Evolutionary conservation across 1,140 invertebrate species (phyloP), one percentile per base, ranked within the genome.

Genomic region (Ceratoteleas bidentatus): DNA sequence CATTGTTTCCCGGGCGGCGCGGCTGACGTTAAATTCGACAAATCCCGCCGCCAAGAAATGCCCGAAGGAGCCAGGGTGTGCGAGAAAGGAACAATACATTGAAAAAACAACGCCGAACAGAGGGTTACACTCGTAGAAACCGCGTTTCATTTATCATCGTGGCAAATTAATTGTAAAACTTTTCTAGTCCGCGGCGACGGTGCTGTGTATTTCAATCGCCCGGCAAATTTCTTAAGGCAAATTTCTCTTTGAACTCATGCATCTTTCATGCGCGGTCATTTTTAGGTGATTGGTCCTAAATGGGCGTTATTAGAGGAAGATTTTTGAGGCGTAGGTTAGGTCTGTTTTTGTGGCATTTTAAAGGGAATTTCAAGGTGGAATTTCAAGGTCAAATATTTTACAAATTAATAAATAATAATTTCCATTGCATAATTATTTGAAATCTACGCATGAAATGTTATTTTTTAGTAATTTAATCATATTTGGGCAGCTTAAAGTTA

Each of bases 1-100:
- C 86, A 90, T 90, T 90, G 89, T 90, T 90, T 85, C 83, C 61
- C 60, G 38, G 58, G 45, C 54, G 72, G 72, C 53, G 78, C 66
- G 70, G 69, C 61, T 64, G 72, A 83, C 72, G 85, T 86, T 84
- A 85, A 90, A 85, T 85, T 89, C 86, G 83, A 84, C 81, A 83
- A 84, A 86, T 68, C 60, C 69, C 80, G 69, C 74, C 83, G 56
- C 52, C 16, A 61, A 76, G 64, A 65, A 77, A 79, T 47, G 60
- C 16, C 74, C 65, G 64, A 84, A n/a, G n/a, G n/a, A n/a, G 57
- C 56, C 38, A 72, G 75, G 76, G 66, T 49, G 68, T 10, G 40
- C 40, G 34, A 36, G 34, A 36, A 9, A 60, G 75, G 16, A 70
- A 75, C 72, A 81, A 81, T 70, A 57, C 62, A 50, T 45, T 34